Conservation (phyloP, 2,113 vertebrate genomes). For the Hippocampus zosterae region DNA sequence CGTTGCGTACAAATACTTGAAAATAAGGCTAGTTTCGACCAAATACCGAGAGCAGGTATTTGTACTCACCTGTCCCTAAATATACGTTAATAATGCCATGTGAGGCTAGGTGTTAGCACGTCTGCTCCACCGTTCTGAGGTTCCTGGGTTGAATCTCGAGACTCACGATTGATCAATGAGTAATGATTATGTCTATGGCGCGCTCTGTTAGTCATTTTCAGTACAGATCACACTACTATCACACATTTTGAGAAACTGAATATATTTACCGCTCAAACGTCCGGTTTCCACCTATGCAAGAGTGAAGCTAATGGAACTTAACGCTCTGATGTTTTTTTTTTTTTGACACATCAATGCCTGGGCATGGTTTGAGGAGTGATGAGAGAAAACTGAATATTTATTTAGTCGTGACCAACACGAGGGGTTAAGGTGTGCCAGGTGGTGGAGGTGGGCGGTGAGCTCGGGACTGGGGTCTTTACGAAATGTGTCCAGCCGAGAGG, state of each 20-base stretch:
- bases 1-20: too few relatives aligned
- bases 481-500: constrained; percentile 22
- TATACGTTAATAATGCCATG: too few relatives aligned
- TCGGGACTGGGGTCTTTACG: constrained; percentile 14
- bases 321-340: neutral
- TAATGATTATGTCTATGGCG: too few relatives aligned
- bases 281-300: neutral
- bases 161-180: too few relatives aligned
- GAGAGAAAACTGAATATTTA: neutral
- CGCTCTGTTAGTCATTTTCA: too few relatives aligned
- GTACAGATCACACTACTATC: neutral
- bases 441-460: constrained; percentile 11
- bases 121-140: too few relatives aligned
- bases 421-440: neutral
- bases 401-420: neutral
- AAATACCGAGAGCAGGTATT: too few relatives aligned
- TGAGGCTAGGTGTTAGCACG: too few relatives aligned
- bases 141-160: too few relatives aligned
- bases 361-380: neutral
- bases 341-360: neutral
- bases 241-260: neutral
- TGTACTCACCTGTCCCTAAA: too few relatives aligned
- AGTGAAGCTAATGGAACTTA: constrained; percentile 1
- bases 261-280: neutral
- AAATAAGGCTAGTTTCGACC: too few relatives aligned